Conservation (phyloP, 2,888 invertebrate genomes). For the Cryptus armator region DNA sequence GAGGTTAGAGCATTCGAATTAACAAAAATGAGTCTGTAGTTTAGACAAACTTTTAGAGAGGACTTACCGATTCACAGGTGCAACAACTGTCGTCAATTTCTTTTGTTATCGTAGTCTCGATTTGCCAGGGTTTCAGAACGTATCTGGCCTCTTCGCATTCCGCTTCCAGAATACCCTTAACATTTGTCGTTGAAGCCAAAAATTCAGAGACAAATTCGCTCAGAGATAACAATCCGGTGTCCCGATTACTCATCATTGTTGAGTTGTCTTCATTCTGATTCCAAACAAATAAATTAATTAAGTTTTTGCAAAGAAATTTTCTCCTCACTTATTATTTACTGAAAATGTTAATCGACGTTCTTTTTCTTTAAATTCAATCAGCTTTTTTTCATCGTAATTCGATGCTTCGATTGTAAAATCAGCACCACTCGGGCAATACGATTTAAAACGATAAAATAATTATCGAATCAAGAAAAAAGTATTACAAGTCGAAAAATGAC, state of each 20-base stretch:
- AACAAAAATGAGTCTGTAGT: too few relatives aligned
- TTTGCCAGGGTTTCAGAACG: slow-evolving; percentile 79
- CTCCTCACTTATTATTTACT: slow-evolving; percentile 58
- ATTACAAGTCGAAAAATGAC: too few relatives aligned
- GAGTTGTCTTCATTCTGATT: slow-evolving; percentile 38
- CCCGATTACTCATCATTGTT: slow-evolving; percentile 40
- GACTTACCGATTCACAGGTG: slow-evolving; percentile 79
- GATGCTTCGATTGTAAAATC: too few relatives aligned
- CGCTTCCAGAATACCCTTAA: slow-evolving; percentile 74
- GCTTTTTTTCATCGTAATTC: not conserved
- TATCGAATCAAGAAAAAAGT: too few relatives aligned
- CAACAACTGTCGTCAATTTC: slow-evolving; percentile 75
- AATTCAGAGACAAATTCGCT: slow-evolving; percentile 72
- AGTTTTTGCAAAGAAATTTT: slow-evolving; percentile 19
- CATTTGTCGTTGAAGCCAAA: slow-evolving; percentile 75
- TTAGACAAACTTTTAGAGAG: not conserved
- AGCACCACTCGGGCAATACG: too few relatives aligned
- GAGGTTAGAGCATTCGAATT: not conserved
- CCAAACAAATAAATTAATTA: slow-evolving; percentile 43
- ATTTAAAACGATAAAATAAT: too few relatives aligned
- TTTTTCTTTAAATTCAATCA: slow-evolving; percentile 13
- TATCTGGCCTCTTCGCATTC: slow-evolving; percentile 81
- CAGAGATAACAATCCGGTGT: slow-evolving; percentile 72
- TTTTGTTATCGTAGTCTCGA: slow-evolving; percentile 72
- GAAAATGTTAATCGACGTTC: slow-evolving; percentile 77